These are phyloP conservation scores for Thaumatotibia leucotreta DNA, from an alignment of 1,140 invertebrate species.

Conservation along the genomic window DNA sequence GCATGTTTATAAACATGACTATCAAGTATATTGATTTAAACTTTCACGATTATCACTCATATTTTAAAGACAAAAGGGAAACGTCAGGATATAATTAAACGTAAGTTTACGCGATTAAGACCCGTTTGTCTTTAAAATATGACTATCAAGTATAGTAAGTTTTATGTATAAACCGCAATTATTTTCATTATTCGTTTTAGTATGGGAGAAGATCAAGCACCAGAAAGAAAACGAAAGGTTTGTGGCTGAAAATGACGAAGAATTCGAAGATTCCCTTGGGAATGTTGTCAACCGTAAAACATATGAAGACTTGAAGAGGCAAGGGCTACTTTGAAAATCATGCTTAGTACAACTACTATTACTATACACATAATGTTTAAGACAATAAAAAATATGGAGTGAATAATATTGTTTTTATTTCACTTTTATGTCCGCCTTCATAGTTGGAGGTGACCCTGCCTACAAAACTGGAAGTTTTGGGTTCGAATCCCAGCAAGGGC, in stretches of 20 bases:
- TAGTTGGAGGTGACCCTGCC: too few relatives aligned
- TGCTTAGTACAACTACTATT: not conserved
- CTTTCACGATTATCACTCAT: too few relatives aligned
- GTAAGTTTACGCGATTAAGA: too few relatives aligned
- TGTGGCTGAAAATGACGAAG: constrained; percentile 98
- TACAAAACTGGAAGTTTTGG: too few relatives aligned
- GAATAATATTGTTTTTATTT: not conserved
- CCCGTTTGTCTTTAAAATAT: too few relatives aligned
- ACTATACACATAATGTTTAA: not conserved
- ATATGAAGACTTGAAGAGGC: constrained; percentile 98
- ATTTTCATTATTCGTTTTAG: constrained; percentile 46
- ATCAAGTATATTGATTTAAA: too few relatives aligned
- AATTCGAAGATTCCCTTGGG: constrained; percentile 98
- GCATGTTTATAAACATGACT: too few relatives aligned
- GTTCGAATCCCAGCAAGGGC: too few relatives aligned
- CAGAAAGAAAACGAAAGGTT: constrained; percentile 97
- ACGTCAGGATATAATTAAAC: too few relatives aligned
- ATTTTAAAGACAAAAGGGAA: too few relatives aligned
- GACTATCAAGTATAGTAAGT: not conserved
- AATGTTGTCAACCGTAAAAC: constrained; percentile 99
- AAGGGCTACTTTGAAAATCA: constrained; percentile 91
- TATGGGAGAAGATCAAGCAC: constrained; percentile 98
- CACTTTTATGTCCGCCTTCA: too few relatives aligned
- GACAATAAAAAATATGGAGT: not conserved
- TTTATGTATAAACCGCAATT: constrained; percentile 14